Evolutionary conservation across 2,797 vertebrate genomes (phyloP), one percentile per base, ranked within the genome.

Genomic region (Phataginus tricuspis): DNA sequence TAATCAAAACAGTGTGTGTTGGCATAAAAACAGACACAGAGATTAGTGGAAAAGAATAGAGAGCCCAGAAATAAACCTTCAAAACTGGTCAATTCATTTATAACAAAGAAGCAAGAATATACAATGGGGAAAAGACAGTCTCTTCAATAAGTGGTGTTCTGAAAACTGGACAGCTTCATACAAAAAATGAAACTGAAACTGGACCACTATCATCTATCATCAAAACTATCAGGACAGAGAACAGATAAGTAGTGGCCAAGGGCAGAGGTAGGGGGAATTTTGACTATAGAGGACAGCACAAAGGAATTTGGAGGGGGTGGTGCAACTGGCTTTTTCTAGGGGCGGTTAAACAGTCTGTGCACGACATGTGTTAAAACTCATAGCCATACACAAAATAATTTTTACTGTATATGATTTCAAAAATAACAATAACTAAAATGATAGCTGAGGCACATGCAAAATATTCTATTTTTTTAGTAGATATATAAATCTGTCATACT

Each of bases 361-460:
- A 53, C 39, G 39, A 39, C 39, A 39, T 64, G 11, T 82, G 23
- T 53, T 82, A 80, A 74, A 66, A 74, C 10, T 64, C 14, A 51
- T 69, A n/a, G 14, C 42, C 77, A 4, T 64, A 42, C 19, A 93
- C 53, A 69, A 74, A 63, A 10, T 49, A 55, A 39, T 39, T 85
- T 69, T 94, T 72, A 91, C 49, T 64, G 31, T 37, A 51, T 29
- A 18, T 42, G 85, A 29, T 57, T 71, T 75, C 84, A 13, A 66
- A 83, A 59, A 86, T 37, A 25, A 79, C 92, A n/a, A 53, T 86
- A 34, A 45, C 13, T n/a, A 27, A 90, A 51, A 92, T 19, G 31
- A 39, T 18, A 78, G 15, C 11, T 59, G 19, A 90, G 82, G 66
- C n/a, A 90, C 77, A 71, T 68, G 7, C 19, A 91, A 91, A 91